These are phyloP conservation scores for Serranus cabrilla DNA, from an alignment of 2,797 vertebrate genomes.

Conservation along the genomic window DNA sequence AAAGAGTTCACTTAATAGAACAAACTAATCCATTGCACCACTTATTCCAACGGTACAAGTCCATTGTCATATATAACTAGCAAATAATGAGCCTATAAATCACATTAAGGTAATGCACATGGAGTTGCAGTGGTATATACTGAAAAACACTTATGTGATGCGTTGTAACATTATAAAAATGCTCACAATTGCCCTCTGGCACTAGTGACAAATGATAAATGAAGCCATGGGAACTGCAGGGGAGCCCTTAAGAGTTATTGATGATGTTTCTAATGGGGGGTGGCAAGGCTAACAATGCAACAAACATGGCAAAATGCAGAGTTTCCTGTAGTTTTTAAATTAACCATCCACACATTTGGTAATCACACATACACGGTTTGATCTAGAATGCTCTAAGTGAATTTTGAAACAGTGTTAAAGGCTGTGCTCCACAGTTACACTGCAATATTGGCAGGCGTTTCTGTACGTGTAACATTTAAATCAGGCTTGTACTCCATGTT, in stretches of 20 bases:
- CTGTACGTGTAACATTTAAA: slow-evolving; percentile 38
- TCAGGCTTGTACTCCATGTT: slow-evolving; percentile 24
- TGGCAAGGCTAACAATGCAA: background rate
- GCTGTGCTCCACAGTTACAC: background rate
- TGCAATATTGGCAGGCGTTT: slow-evolving; percentile 6
- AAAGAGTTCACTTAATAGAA: background rate
- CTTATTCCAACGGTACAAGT: background rate
- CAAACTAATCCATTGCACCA: background rate
- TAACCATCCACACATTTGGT: background rate
- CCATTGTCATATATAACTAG: background rate
- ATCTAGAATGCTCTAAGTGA: no score
- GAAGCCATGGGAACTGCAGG: background rate
- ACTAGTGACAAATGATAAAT: slow-evolving; percentile 3
- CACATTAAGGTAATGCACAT: background rate
- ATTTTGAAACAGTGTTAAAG: background rate
- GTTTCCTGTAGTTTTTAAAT: background rate
- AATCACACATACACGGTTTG: no score
- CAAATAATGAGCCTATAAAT: slow-evolving; percentile 13
- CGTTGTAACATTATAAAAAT: background rate
- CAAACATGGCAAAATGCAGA: background rate
- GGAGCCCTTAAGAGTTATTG: slow-evolving; percentile 4
- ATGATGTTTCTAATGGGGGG: background rate
- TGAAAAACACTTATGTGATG: background rate
- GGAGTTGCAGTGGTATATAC: background rate
- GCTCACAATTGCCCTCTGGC: background rate